Base-by-base conservation (phyloP, 2,888 invertebrate species). In the Lasioglossum malachurum region DNA sequence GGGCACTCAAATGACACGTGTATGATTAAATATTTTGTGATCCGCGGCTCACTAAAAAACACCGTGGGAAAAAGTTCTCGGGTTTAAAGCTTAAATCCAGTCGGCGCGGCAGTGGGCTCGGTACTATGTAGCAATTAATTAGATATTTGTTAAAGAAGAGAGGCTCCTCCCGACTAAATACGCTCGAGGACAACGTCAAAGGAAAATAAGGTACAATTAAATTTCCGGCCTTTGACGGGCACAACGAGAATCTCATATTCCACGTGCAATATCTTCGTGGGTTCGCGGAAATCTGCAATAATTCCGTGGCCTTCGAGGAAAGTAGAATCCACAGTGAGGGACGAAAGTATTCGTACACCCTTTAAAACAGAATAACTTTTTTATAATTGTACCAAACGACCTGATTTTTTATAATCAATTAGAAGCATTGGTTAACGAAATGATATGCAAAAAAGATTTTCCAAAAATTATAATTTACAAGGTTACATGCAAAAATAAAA, bases 171-270 rank as follows among this genome's bases (percentile, higher is more conserved):
- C 41, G 67, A 53, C 57, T 35, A 64, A 53, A 69, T 57, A 38
- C 53, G 76, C 74, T 8, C n/a, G 44, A 57, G 35, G 23, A 14
- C 35, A 41, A 23, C 23, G 31, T 64, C 49, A 60, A 31, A 44
- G n/a, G 49, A 64, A 41, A 44, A 78, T 49, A 27, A 71, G 19
- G 71, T 72, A 77, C 67, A 69, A 89, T 86, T 81, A 87, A 71
- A 84, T 86, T 75, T 73, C 57, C 31, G 27, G 27, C 12, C 27
- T 10, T 10, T 38, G 10, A 41, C n/a, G 4, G n/a, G 27, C 46
- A 53, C 7, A 38, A 64, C 12, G n/a, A 27, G n/a, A 16, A 46
- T 67, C 72, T 74, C 46, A 31, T 46, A 60, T 80, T 35, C 10
- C 23, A 1, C 19, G 60, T 10, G 31, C 73, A 71, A 69, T 49